Conservation (phyloP, 2,797 vertebrate species). For the Rhabdophis nuchalis region DNA sequence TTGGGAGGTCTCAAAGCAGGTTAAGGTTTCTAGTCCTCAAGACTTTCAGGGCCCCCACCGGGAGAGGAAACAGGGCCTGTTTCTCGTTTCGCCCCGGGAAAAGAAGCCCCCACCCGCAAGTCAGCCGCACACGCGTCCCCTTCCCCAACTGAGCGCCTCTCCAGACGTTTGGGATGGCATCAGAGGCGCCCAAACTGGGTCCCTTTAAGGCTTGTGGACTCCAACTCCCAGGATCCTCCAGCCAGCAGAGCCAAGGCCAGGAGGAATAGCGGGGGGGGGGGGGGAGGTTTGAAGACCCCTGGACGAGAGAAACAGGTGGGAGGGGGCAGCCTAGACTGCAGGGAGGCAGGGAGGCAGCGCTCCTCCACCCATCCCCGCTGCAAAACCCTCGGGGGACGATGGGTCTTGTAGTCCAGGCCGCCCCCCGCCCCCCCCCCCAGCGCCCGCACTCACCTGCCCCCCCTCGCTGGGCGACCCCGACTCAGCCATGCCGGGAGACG, state of each 20-base stretch:
- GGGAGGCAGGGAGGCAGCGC: too few species aligned
- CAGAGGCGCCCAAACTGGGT: too few species aligned
- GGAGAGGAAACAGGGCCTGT: neutral
- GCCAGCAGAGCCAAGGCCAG: too few species aligned
- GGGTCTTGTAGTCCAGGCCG: neutral
- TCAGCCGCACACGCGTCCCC: neutral
- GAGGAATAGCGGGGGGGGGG: too few species aligned
- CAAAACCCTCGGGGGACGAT: neutral
- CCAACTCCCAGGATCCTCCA: too few species aligned
- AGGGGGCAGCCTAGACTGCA: neutral
- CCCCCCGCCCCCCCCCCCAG: neutral
- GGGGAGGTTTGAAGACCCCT: too few species aligned
- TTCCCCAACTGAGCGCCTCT: neutral
- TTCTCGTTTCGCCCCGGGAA: neutral
- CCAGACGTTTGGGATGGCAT: neutral
- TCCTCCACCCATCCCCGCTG: too few species aligned
- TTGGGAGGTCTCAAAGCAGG: neutral
- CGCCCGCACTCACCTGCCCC: neutral
- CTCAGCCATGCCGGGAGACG: neutral
- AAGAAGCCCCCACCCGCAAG: neutral
- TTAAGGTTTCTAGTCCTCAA: neutral
- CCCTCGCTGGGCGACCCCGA: fast-evolving
- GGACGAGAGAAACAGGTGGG: neutral
- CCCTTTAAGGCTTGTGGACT: too few species aligned
- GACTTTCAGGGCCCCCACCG: neutral